These are phyloP conservation scores for Apis florea DNA, from an alignment of 1,140 invertebrate genomes.

Conservation along the genomic window DNA sequence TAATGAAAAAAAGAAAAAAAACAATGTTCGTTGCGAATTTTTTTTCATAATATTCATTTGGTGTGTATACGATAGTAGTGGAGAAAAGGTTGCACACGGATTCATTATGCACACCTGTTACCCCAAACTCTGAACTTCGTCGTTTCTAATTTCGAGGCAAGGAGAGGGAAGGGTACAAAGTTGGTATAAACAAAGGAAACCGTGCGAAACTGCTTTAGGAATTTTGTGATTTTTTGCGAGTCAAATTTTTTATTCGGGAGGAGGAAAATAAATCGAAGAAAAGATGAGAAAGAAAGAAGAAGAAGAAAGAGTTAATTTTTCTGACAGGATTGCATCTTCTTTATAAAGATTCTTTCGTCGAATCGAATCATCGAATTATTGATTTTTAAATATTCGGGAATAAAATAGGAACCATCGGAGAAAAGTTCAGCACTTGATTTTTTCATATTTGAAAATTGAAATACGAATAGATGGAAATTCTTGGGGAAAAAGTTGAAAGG, in stretches of 20 bases:
- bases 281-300: neutral
- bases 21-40: neutral
- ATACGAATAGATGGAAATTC: no score
- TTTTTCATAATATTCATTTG: neutral
- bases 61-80: no score
- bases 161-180: slow-evolving; percentile 10
- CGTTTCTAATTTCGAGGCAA: slow-evolving; percentile 14
- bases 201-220: neutral
- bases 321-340: no score
- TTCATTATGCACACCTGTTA: slow-evolving; percentile 41
- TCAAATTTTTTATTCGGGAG: slow-evolving; percentile 15
- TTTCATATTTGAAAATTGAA: no score
- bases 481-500: no score
- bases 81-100: neutral
- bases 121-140: slow-evolving; percentile 17
- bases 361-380: no score
- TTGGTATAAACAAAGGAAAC: slow-evolving; percentile 24
- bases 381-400: no score
- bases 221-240: slow-evolving; percentile 13
- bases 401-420: no score
- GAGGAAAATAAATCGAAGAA: neutral
- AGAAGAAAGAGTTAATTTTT: no score
- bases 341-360: no score
- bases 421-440: no score
- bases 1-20: neutral